Percentiles rank a stretch among this genome's conserved stretches.
phyloP scores from a whole-genome alignment of 1,140 invertebrate genomes.

The Drosophila auraria region DNA sequence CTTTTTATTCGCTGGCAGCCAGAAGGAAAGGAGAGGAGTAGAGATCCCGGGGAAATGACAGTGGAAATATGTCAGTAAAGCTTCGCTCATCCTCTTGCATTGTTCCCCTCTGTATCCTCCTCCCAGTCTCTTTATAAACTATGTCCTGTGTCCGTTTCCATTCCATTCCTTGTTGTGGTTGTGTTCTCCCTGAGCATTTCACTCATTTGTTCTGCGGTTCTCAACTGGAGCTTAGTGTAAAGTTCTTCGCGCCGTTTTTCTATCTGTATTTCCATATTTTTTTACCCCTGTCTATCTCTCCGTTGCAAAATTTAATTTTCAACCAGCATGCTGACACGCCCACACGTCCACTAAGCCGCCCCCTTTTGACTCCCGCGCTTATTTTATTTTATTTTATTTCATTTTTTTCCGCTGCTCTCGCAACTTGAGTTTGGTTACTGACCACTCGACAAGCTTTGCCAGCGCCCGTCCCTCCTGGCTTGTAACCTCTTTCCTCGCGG shows the following conservation, averaged over 20 bases:
- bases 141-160: conserved; percentile 8
- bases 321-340: conserved; percentile 49
- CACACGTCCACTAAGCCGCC: conserved; percentile 8
- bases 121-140: conserved; percentile 9
- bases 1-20: conserved; percentile 23
- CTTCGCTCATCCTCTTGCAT: conserved; percentile 48
- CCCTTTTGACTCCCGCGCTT: conserved; percentile 5
- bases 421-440: conserved; percentile 38
- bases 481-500: neutral
- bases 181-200: conserved; percentile 61
- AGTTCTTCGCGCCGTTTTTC: conserved; percentile 22
- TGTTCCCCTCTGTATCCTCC: conserved; percentile 13
- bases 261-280: conserved; percentile 35
- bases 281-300: neutral
- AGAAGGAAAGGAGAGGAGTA: neutral
- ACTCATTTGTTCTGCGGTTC: conserved; percentile 79
- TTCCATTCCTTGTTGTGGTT: conserved; percentile 47
- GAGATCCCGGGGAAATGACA: conserved; percentile 59
- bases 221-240: conserved; percentile 54
- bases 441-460: conserved; percentile 36
- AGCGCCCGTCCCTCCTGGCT: neutral
- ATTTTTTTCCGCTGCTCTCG: conserved; percentile 2
- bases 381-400: conserved; percentile 28
- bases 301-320: conserved; percentile 48
- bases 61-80: conserved; percentile 73